Evolutionary conservation across 2,888 invertebrate species (phyloP).

Genomic region (Apodemia hepburni): DNA sequence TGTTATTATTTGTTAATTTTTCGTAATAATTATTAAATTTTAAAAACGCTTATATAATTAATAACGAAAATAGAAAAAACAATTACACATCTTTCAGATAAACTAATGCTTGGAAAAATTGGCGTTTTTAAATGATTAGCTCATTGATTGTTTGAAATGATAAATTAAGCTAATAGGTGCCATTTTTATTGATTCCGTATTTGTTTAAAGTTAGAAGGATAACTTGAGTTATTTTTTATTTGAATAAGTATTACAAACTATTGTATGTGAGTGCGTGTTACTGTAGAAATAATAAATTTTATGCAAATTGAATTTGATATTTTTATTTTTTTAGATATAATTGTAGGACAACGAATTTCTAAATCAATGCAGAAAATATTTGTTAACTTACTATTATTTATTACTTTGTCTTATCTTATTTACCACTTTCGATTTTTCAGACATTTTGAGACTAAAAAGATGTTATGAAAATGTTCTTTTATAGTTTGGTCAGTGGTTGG

Average conservation of each 20-base stretch:
- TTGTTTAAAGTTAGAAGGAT: slow-evolving; percentile 8
- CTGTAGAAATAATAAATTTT: slow-evolving; percentile 59
- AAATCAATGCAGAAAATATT: too few relatives aligned
- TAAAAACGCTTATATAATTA: neutral
- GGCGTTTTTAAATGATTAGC: slow-evolving; percentile 7
- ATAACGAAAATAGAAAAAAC: neutral
- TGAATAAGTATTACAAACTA: slow-evolving; percentile 66
- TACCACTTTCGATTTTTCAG: too few relatives aligned
- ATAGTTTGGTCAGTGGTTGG: too few relatives aligned
- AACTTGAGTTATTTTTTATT: slow-evolving; percentile 34
- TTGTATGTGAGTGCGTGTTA: slow-evolving; percentile 61
- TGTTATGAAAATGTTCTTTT: too few relatives aligned
- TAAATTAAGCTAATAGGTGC: slow-evolving; percentile 45
- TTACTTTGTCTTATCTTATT: too few relatives aligned
- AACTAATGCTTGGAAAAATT: neutral
- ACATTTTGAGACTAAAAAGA: too few relatives aligned
- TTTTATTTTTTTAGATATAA: neutral
- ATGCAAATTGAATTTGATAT: slow-evolving; percentile 32
- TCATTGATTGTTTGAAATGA: slow-evolving; percentile 19
- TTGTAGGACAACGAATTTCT: too few relatives aligned
- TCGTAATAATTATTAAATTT: neutral
- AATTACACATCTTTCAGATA: too few relatives aligned
- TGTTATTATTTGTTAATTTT: neutral
- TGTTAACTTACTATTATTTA: too few relatives aligned
- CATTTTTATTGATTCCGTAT: slow-evolving; percentile 37